Evolutionary conservation across 92 coral and sea anemone genomes (phyloP).

Genomic region (Galaxea fascicularis): DNA sequence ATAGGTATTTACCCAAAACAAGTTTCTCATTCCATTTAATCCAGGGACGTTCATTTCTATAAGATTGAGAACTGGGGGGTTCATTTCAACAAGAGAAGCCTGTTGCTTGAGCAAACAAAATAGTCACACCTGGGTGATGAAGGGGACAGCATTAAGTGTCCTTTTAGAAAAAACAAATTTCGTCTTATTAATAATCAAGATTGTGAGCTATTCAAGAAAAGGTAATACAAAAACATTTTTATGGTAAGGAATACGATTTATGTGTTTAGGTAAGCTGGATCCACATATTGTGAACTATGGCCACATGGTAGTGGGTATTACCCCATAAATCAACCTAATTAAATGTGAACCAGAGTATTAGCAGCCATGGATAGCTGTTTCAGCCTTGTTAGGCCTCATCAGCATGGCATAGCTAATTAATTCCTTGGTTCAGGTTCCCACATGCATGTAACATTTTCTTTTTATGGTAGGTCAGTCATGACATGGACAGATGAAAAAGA

Average conservation of each 20-base stretch:
- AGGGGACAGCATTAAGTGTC: no score
- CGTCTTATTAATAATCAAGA: not conserved
- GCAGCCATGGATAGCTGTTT: no score
- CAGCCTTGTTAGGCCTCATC: no score
- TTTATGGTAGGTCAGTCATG: slow-evolving; percentile 15
- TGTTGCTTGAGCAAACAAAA: no score
- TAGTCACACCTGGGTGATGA: not conserved
- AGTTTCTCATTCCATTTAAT: no score
- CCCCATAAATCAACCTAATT: not conserved
- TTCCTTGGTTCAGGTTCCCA: not conserved
- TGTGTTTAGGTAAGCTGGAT: not conserved
- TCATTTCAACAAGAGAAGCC: no score
- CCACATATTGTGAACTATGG: not conserved
- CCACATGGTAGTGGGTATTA: not conserved
- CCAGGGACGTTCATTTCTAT: no score
- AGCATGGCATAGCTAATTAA: not conserved
- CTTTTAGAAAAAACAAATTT: not conserved
- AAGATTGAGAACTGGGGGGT: no score
- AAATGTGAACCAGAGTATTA: not conserved
- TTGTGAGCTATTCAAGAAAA: no score
- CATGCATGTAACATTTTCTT: not conserved
- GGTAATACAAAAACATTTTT: no score
- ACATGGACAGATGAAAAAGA: no score
- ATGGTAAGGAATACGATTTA: no score
- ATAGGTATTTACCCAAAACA: not conserved